Conservation (phyloP, 2,888 invertebrate genomes). For the Uropetala carovei region DNA sequence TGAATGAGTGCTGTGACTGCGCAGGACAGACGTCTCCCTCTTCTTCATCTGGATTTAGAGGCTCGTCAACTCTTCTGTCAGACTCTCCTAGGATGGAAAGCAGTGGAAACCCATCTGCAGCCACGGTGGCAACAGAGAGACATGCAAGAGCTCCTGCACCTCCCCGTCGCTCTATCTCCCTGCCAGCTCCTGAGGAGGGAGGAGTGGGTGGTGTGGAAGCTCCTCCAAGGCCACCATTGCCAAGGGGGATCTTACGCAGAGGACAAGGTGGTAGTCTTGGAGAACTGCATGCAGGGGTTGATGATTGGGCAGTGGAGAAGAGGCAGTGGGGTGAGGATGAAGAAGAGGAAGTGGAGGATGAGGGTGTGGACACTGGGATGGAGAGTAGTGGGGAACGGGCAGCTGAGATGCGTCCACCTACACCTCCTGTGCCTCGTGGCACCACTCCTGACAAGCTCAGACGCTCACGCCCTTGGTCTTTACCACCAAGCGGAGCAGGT, state of each 20-base stretch:
- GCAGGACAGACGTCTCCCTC: constrained; percentile 39
- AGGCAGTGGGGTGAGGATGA: constrained; percentile 75
- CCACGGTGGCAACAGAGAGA: not conserved
- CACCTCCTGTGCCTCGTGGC: constrained; percentile 67
- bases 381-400: constrained; percentile 67
- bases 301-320: constrained; percentile 54
- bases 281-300: constrained; percentile 68
- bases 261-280: constrained; percentile 75
- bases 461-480: constrained; percentile 68
- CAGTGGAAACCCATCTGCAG: constrained; percentile 55
- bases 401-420: constrained; percentile 67
- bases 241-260: constrained; percentile 84
- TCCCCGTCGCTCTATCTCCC: constrained; percentile 83
- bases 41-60: constrained; percentile 90
- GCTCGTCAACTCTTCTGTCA: constrained; percentile 88
- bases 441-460: constrained; percentile 68
- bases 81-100: constrained; percentile 86
- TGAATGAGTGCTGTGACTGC: constrained; percentile 52
- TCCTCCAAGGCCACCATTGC: constrained; percentile 85
- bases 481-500: constrained; percentile 31
- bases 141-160: constrained; percentile 75
- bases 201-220: constrained; percentile 70
- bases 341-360: constrained; percentile 80
- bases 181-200: constrained; percentile 78
- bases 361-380: constrained; percentile 70